Evolutionary conservation across 2,113 vertebrate species (phyloP).

Genomic region (Propithecus coquereli): DNA sequence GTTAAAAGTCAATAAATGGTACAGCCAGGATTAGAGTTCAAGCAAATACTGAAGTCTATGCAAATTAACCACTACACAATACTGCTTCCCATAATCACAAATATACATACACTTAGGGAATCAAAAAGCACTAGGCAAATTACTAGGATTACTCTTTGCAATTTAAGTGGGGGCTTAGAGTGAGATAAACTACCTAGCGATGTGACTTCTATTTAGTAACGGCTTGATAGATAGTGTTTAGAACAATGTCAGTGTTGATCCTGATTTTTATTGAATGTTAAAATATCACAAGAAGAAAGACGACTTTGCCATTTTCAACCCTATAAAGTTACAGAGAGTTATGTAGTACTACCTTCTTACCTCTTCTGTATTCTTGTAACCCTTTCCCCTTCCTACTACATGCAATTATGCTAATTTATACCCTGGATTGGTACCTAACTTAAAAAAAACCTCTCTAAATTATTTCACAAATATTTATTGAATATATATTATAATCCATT

Average conservation of each 20-base stretch:
- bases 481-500: neutral
- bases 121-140: neutral
- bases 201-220: neutral
- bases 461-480: constrained; percentile 13
- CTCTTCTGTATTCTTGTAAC: neutral
- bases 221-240: neutral
- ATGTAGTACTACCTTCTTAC: neutral
- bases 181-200: neutral
- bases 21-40: neutral
- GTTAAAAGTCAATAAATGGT: neutral
- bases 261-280: neutral
- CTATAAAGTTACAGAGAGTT: neutral
- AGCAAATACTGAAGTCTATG: neutral
- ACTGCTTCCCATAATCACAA: neutral
- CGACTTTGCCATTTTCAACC: neutral
- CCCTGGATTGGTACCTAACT: neutral
- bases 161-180: neutral
- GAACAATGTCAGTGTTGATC: neutral
- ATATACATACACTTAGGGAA: neutral
- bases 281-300: neutral
- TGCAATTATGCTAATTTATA: neutral
- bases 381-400: neutral
- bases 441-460: neutral
- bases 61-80: neutral
- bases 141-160: neutral